These are phyloP conservation scores for Notothenia rossii DNA, from an alignment of 2,113 vertebrate species.

Conservation along the genomic window DNA sequence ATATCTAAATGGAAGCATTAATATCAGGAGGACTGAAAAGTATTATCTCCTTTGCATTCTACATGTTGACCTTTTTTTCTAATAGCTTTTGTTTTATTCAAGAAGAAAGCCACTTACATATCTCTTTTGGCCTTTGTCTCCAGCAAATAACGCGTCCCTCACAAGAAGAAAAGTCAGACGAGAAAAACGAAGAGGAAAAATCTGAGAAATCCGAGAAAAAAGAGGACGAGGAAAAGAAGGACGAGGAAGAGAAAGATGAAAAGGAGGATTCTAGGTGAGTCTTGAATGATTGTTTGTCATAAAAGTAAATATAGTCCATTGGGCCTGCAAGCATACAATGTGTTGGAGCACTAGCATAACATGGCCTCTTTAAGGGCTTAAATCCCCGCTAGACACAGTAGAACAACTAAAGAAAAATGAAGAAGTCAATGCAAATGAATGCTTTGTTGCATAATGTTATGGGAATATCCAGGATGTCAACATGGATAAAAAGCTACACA, in stretches of 20 bases:
- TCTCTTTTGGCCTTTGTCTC: constrained; percentile 40
- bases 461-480: too few relatives aligned
- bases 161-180: constrained; percentile 97
- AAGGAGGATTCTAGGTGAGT: constrained; percentile 96
- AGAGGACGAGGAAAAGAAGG: constrained; percentile 97
- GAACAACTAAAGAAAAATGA: too few relatives aligned
- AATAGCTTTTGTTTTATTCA: not conserved
- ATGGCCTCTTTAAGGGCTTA: too few relatives aligned
- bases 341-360: too few relatives aligned
- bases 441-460: too few relatives aligned
- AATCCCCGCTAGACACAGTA: too few relatives aligned
- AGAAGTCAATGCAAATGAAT: not conserved
- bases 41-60: not conserved
- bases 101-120: constrained; percentile 2
- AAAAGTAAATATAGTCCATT: not conserved
- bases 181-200: constrained; percentile 97
- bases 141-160: constrained; percentile 96
- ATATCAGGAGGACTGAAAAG: not conserved
- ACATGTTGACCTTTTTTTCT: constrained; percentile 1
- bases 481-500: too few relatives aligned
- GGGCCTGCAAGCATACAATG: not conserved
- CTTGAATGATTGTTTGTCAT: constrained; percentile 21
- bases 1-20: not conserved
- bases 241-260: constrained; percentile 99
- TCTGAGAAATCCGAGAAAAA: constrained; percentile 95